A percentile compares a stretch with the other conserved stretches of the same genome.
Conservation (phyloP, 2,888 invertebrate species). For the Ctenicera cuprea region DNA sequence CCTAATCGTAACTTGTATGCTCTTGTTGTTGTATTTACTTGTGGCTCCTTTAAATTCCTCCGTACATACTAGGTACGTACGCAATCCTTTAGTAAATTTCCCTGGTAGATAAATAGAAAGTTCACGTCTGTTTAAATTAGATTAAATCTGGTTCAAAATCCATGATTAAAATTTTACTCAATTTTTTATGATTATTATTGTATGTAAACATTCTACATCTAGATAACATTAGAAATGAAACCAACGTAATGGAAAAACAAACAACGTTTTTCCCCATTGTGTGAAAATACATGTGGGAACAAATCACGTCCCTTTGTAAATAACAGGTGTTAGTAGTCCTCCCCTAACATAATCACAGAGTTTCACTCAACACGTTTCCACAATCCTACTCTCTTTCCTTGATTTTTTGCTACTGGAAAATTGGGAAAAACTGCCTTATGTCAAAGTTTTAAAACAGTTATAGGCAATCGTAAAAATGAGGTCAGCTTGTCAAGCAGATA, state of each 20-base stretch:
- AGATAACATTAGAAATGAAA: no score
- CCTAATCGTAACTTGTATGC: background rate
- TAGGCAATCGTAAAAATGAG: constrained; percentile 17
- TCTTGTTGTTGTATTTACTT: background rate
- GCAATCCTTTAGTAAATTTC: background rate
- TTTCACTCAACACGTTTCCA: background rate
- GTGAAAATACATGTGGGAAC: background rate
- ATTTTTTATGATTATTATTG: no score
- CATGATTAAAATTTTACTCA: no score
- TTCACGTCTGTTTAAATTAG: background rate
- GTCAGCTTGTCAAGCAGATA: constrained; percentile 20
- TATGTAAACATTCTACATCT: no score
- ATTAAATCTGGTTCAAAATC: no score
- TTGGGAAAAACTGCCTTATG: background rate
- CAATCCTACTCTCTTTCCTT: background rate
- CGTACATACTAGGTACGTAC: background rate
- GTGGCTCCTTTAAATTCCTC: background rate
- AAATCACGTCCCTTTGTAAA: constrained; percentile 1
- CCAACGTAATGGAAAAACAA: background rate
- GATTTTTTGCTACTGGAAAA: background rate
- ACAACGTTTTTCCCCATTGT: background rate
- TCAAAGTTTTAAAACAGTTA: background rate
- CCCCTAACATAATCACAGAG: constrained; percentile 7
- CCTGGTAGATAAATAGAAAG: background rate
- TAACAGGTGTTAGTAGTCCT: constrained; percentile 9